Conservation (phyloP, 2,113 vertebrate genomes). For the Puma concolor region DNA sequence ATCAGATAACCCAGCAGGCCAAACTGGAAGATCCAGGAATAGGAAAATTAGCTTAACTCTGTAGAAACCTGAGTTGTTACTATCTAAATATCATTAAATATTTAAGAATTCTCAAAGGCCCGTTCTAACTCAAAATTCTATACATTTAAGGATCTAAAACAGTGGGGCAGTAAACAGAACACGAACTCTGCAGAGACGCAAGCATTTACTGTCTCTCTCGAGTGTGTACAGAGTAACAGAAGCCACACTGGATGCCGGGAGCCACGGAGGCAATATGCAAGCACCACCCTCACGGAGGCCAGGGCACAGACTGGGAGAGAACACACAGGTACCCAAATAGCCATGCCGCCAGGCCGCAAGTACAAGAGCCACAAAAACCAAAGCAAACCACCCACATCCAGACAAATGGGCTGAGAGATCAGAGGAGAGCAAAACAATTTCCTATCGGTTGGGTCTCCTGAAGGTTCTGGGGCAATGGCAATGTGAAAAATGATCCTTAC, state of each 20-base stretch:
- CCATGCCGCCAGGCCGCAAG: not conserved
- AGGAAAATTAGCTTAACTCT: slow-evolving; percentile 56
- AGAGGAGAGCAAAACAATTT: not conserved
- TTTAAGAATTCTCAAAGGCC: slow-evolving; percentile 50
- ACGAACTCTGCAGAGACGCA: not conserved
- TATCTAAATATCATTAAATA: slow-evolving; percentile 61
- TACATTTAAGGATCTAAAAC: slow-evolving; percentile 7
- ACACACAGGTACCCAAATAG: not conserved
- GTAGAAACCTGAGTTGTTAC: slow-evolving; percentile 50
- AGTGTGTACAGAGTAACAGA: not conserved
- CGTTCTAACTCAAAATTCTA: slow-evolving; percentile 21
- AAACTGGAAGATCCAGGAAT: slow-evolving; percentile 55
- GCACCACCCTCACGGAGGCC: not conserved
- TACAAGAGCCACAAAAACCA: not conserved
- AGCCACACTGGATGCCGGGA: not conserved
- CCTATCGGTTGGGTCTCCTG: not conserved
- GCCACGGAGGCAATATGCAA: not conserved
- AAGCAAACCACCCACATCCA: not conserved
- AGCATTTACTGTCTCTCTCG: not conserved
- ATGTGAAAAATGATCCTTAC: not conserved
- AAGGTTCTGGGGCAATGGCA: not conserved
- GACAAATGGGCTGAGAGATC: not conserved
- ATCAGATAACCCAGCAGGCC: slow-evolving; percentile 49
- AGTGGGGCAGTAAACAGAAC: not conserved
- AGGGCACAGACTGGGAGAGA: not conserved